Percentiles rank a stretch among this genome's conserved stretches.
Conservation (phyloP, 2,797 vertebrate genomes). For the Gadopsis marmoratus region DNA sequence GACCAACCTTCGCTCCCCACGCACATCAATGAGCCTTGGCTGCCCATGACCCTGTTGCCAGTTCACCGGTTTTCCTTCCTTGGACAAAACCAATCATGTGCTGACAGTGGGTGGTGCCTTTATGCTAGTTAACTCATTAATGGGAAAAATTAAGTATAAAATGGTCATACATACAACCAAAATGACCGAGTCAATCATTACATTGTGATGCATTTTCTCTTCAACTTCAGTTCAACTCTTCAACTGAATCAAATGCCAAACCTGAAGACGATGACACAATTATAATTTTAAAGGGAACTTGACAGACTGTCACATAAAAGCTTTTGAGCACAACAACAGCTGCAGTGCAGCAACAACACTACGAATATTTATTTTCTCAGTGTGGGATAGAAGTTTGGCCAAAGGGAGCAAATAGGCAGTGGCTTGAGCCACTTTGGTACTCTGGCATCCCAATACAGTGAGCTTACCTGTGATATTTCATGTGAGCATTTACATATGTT, state of each 20-base stretch:
- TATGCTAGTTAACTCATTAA: neutral
- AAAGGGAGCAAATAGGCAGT: neutral
- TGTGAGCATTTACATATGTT: neutral
- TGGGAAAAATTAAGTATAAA: neutral
- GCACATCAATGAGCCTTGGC: no score
- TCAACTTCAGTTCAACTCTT: no score
- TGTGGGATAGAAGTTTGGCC: neutral
- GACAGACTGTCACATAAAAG: neutral
- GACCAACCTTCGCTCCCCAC: no score
- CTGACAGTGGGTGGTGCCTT: no score
- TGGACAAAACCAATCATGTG: no score
- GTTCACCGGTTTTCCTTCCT: no score
- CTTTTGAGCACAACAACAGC: neutral
- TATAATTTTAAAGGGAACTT: neutral
- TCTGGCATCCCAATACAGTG: neutral
- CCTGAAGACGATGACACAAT: neutral
- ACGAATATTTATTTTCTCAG: constrained; percentile 7
- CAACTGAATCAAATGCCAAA: neutral
- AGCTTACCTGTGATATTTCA: neutral
- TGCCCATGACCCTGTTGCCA: no score
- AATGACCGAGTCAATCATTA: no score
- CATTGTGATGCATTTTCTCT: no score
- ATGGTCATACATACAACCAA: neutral
- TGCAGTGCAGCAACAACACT: neutral
- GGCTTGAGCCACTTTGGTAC: neutral